Evolutionary conservation across 2,888 invertebrate genomes (phyloP).

Genomic region (Isotomurus palustris): DNA sequence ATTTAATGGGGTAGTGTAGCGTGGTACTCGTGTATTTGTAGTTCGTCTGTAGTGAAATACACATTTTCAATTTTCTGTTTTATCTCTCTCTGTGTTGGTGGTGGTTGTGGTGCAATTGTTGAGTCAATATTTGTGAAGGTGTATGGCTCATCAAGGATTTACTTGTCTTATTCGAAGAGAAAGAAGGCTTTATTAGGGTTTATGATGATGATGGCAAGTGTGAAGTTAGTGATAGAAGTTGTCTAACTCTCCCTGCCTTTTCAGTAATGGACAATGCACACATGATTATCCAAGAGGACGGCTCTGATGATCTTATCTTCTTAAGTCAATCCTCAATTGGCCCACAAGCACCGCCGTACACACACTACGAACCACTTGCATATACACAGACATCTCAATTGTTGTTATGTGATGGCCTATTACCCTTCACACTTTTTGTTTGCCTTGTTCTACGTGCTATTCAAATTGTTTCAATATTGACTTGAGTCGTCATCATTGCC

Average conservation of each 20-base stretch:
- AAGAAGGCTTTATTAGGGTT: background rate
- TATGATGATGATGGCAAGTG: too few relatives aligned
- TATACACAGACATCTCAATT: background rate
- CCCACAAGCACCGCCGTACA: background rate
- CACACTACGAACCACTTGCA: background rate
- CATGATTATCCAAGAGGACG: conserved; percentile 14
- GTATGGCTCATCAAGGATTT: conserved; percentile 1
- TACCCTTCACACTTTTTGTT: conserved; percentile 11
- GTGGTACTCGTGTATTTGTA: background rate
- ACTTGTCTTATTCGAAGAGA: conserved; percentile 3
- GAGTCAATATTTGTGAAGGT: conserved; percentile 7
- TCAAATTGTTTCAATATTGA: conserved; percentile 12
- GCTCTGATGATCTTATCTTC: conserved; percentile 7
- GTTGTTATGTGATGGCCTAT: conserved; percentile 6
- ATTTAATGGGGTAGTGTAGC: background rate
- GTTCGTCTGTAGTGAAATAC: too few relatives aligned
- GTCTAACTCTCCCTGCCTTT: background rate
- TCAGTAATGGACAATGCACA: conserved; percentile 1
- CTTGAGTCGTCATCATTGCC: background rate
- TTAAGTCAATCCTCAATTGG: background rate
- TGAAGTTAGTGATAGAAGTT: background rate
- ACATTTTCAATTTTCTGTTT: background rate
- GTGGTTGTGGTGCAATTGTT: background rate
- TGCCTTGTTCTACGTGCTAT: conserved; percentile 5
- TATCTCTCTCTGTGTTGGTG: background rate